phyloP scores from a whole-genome alignment of 2,113 vertebrate genomes.

The Bos javanicus region DNA sequence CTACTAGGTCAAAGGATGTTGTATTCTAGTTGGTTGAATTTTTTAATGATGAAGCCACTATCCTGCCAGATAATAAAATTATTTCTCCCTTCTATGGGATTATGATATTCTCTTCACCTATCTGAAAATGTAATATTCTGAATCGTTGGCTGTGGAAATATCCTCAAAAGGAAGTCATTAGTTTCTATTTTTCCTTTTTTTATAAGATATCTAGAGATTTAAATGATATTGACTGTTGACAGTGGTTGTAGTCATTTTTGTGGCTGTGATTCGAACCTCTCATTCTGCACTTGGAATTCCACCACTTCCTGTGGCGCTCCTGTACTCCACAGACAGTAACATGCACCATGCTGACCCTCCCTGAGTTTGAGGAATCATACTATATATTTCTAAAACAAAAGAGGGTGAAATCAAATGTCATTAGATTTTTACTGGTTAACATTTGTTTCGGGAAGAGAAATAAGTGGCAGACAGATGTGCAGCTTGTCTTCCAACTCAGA shows the following conservation, averaged over 20 bases:
- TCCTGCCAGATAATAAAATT: conserved; percentile 77
- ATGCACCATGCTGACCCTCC: background rate
- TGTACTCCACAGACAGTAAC: background rate
- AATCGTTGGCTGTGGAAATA: background rate
- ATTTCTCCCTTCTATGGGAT: background rate
- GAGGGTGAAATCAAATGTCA: background rate
- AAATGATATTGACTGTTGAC: background rate
- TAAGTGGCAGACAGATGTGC: background rate
- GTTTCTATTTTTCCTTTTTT: background rate
- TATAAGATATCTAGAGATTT: background rate
- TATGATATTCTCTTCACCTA: background rate
- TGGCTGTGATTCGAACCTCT: background rate
- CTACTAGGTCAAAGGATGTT: conserved; percentile 79
- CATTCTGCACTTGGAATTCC: background rate
- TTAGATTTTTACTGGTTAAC: background rate
- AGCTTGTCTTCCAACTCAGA: background rate
- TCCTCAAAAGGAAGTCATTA: background rate
- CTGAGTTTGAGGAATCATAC: background rate
- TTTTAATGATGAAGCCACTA: conserved; percentile 80
- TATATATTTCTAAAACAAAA: background rate
- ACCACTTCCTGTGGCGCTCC: background rate
- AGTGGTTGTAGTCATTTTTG: background rate
- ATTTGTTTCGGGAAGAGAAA: conserved; percentile 25
- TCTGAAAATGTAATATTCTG: background rate
- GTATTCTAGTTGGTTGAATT: conserved; percentile 78